These are phyloP conservation scores for Mimas tiliae DNA, from an alignment of 2,888 invertebrate genomes.

Conservation along the genomic window DNA sequence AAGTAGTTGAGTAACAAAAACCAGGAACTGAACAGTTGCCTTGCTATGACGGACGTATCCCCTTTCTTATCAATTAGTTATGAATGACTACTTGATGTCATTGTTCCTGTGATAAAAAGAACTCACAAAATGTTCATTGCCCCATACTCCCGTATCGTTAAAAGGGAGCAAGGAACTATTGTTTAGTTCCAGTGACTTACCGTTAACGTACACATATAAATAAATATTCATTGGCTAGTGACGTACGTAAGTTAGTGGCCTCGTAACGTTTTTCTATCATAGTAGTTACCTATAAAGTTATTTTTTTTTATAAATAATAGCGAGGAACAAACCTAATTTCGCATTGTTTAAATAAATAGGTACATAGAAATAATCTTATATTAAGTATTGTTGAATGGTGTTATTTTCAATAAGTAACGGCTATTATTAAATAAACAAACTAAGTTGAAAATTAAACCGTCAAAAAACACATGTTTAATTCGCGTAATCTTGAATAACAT, in stretches of 20 bases:
- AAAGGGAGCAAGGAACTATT: slow-evolving; percentile 47
- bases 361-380: background rate
- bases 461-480: background rate
- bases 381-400: too few species aligned
- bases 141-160: background rate
- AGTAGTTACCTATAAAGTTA: background rate
- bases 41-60: slow-evolving; percentile 27
- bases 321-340: too few species aligned
- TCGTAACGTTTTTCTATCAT: background rate
- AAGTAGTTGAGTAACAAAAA: slow-evolving; percentile 17
- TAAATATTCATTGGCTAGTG: slow-evolving; percentile 38
- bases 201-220: slow-evolving; percentile 55
- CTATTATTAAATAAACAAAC: background rate
- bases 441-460: background rate
- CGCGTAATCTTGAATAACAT: background rate
- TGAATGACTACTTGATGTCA: background rate
- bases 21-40: slow-evolving; percentile 33
- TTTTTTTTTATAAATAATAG: too few species aligned
- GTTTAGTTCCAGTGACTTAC: slow-evolving; percentile 48
- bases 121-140: background rate
- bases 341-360: too few species aligned
- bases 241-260: background rate
- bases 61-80: slow-evolving; percentile 6
- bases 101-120: background rate
- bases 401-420: background rate